phyloP scores from a whole-genome alignment of 2,888 invertebrate genomes.

The Pyrocoelia pectoralis region DNA sequence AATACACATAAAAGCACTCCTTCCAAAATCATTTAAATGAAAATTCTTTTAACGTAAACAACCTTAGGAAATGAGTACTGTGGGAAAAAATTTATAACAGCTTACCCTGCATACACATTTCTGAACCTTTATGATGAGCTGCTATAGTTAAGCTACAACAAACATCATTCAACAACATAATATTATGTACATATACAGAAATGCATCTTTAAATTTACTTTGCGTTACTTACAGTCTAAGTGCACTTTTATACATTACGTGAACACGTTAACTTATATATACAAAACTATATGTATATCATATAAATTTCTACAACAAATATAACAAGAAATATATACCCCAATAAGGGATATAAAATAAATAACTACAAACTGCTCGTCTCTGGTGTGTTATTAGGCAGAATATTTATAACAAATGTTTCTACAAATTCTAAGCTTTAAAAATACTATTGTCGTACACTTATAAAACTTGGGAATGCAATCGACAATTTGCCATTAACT shows the following conservation, averaged over 20 bases:
- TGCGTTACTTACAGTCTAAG: conserved; percentile 23
- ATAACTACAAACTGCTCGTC: conserved; percentile 20
- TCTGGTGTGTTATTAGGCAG: conserved; percentile 32
- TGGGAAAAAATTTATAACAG: too few relatives aligned
- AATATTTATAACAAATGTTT: conserved; percentile 54
- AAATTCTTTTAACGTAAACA: too few relatives aligned
- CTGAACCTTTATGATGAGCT: neutral
- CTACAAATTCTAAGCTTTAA: conserved; percentile 55
- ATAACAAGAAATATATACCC: conserved; percentile 20
- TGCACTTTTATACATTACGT: conserved; percentile 33
- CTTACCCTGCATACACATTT: neutral
- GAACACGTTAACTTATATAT: conserved; percentile 27
- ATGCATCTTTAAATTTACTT: neutral
- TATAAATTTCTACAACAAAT: conserved; percentile 33
- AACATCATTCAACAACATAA: neutral
- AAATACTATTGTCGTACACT: conserved; percentile 59
- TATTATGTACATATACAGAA: conserved; percentile 2
- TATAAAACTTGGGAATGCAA: conserved; percentile 45
- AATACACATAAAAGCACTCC: neutral
- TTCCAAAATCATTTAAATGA: too few relatives aligned
- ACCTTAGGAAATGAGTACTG: too few relatives aligned
- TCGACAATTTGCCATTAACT: conserved; percentile 41
- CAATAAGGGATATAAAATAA: conserved; percentile 26
- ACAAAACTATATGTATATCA: conserved; percentile 27
- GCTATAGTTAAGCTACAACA: neutral